phyloP scores from a whole-genome alignment of 2,888 invertebrate genomes.

The Hesperia comma region DNA sequence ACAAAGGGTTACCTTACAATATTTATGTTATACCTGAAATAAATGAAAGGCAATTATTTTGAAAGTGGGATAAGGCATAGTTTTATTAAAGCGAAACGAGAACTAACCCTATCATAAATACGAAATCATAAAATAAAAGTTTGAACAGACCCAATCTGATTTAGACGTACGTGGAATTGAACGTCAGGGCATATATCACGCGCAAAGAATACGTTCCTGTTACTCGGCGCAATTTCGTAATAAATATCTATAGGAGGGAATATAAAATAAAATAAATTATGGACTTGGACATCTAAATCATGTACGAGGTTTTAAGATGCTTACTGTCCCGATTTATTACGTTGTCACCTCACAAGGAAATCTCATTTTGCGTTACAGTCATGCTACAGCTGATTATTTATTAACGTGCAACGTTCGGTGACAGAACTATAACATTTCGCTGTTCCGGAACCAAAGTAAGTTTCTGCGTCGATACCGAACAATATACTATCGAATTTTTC shows the following conservation, averaged over 20 bases:
- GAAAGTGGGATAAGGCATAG: no score
- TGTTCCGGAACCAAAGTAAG: not conserved
- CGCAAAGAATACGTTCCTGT: not conserved
- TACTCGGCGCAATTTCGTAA: not conserved
- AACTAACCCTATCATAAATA: no score
- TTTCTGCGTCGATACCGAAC: not conserved
- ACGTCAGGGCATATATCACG: not conserved
- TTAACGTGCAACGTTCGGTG: slow-evolving; percentile 10
- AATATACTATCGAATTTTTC: not conserved
- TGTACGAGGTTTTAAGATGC: slow-evolving; percentile 12
- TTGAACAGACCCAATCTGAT: no score
- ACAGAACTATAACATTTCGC: not conserved
- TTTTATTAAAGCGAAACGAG: no score
- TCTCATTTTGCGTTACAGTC: slow-evolving; percentile 14
- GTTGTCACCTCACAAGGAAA: slow-evolving; percentile 21
- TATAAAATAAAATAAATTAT: slow-evolving; percentile 5
- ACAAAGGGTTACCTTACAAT: no score
- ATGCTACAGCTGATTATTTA: slow-evolving; percentile 15
- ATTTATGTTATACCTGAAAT: no score
- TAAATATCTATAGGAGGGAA: not conserved
- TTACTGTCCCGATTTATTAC: slow-evolving; percentile 3
- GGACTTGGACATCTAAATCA: slow-evolving; percentile 1
- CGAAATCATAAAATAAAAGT: no score
- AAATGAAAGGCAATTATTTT: no score
- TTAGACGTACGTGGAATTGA: no score